Base-by-base conservation (phyloP, 2,888 invertebrate genomes). In the Xiphydria camelus region DNA sequence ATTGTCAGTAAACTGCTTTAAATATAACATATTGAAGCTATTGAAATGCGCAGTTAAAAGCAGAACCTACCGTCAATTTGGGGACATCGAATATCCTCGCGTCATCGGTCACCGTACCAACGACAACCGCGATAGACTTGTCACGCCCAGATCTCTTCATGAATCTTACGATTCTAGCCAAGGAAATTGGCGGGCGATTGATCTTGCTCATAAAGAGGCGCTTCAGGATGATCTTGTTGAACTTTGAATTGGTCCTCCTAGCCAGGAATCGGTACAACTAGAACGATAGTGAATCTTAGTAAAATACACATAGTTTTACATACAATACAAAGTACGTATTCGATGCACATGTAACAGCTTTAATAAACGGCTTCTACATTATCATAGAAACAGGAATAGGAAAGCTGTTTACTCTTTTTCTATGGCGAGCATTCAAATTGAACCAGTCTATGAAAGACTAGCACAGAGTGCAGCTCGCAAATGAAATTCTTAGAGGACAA, bases 191-290 rank as follows among this genome's bases (percentile, higher is more conserved):
- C 45, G 98, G 95, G 53, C 91, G 83, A 80, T 99, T 89, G 66
- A 89, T 95, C 73, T 88, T 91, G 78, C 96, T 95, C 99, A 99
- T 99, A 79, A 95, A 98, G 69, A 99, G 82, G 67, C 99, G 86
- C 76, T 89, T 91, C 75, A 98, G 78, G 41, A 99, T 83, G 63
- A 99, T 94, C 77, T 87, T 86, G 79, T 99, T 98, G 82, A 99
- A 99, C 81, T 97, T 98, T 66, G 93, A 84, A 76, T 88, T 88
- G 33, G 98, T 98, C 77, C 97, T 88, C 64, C 98, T 88, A 46
- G 97, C 96, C 81, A 99, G 82, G 79, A 92, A 99, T 68, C 96
- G 88, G 83, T 99, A 99, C 55, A 99, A 82, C 97, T 94, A 64
- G 42, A 78, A 77, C 35, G 46, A 58, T n/a, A n/a, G n/a, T n/a